phyloP scores from a whole-genome alignment of 2,888 invertebrate genomes.

The Syritta pipiens region DNA sequence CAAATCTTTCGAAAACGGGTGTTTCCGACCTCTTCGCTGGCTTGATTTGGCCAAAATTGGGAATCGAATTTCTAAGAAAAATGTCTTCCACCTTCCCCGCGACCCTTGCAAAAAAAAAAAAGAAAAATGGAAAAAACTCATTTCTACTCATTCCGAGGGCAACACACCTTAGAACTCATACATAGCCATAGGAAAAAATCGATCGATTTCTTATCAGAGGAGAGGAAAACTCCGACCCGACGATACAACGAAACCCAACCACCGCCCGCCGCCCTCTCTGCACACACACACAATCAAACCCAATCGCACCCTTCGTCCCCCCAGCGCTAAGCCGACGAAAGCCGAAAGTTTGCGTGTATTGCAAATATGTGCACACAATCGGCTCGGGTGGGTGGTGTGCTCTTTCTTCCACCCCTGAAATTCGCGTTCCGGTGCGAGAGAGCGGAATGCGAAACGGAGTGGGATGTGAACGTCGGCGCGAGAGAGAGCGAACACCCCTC shows the following conservation, averaged over 20 bases:
- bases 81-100: background rate
- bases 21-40: slow-evolving; percentile 9
- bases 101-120: background rate
- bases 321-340: slow-evolving; percentile 4
- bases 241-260: slow-evolving; percentile 60
- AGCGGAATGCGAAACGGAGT: slow-evolving; percentile 4
- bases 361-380: slow-evolving; percentile 57
- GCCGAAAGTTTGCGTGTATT: slow-evolving; percentile 65
- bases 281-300: too few species aligned
- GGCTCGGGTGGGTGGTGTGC: background rate
- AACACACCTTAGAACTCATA: slow-evolving; percentile 79
- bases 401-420: slow-evolving; percentile 33
- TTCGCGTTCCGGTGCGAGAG: slow-evolving; percentile 7
- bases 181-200: slow-evolving; percentile 74
- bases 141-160: slow-evolving; percentile 73
- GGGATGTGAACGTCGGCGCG: slow-evolving; percentile 7
- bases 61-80: background rate
- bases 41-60: background rate
- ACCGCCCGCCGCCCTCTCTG: slow-evolving; percentile 19
- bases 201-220: slow-evolving; percentile 71
- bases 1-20: too few species aligned
- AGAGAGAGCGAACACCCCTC: background rate
- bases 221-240: slow-evolving; percentile 63
- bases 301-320: background rate
- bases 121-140: slow-evolving; percentile 4